Evolutionary conservation across 2,113 vertebrate species (phyloP), one percentile per base, ranked within the genome.

Genomic region (Marcusenius ussheri): DNA sequence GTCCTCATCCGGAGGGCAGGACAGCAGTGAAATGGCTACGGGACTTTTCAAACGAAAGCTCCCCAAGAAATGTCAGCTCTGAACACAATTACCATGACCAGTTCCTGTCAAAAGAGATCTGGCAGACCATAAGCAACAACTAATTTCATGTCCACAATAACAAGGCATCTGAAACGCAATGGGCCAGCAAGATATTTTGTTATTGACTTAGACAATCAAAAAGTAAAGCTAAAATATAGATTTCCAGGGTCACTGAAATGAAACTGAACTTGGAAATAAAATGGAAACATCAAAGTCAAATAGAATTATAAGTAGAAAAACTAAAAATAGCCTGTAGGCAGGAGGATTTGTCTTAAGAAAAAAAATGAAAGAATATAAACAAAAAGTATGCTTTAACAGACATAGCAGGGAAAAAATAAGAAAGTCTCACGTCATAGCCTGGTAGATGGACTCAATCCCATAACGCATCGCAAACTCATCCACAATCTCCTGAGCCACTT

Each of bases 381-480:
- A 42, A 42, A 42, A 80, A 80, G 11, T 42, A 19, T 47, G 24
- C 24, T 24, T 84, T 47, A 19, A 42, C 83, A 47, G 39, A 19
- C 21, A 24, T 8, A 46, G 3, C 5, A 46, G 19, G 70, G 35
- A 17, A 39, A 77, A 74, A 77, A 77, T 1, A 13, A 39, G 5
- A 7, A 56, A 88, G 21, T 95, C 98, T 97, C 95, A 99, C 98
- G 98, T 99, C 98, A 99, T 99, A 91, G 98, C 98, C 93, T 99
- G 98, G 93, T 99, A 99, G 94, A 99, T 99, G 0, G 98, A 98
- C 89, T 99, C 98, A 27, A 99, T 98, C 90, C 98, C 98, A 1
- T 99, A 99, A 90, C 98, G 98, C 97, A 99, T 99, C 39, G 98
- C 98, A 92, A 99, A 99, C 93, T 99, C 98, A 91, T 99, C 98